phyloP scores from a whole-genome alignment of 1,140 invertebrate genomes.

The Drosophila mayri region DNA sequence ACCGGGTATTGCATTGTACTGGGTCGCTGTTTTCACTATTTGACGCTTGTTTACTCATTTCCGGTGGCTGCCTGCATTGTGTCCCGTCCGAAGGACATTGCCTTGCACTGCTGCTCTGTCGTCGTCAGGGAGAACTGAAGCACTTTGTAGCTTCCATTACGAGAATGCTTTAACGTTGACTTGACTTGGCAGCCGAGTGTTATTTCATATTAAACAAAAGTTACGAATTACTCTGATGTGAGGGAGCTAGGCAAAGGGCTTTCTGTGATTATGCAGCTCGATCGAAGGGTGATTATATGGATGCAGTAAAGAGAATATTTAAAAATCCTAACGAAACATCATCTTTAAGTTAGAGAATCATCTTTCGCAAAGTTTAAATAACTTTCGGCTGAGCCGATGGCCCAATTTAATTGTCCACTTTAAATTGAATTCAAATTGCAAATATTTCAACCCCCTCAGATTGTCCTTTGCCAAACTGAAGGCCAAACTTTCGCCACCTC shows the following conservation, averaged over 20 bases:
- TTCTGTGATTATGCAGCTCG: background rate
- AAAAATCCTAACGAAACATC: background rate
- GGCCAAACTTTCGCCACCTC: constrained; percentile 46
- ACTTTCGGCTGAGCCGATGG: background rate
- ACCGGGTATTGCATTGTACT: constrained; percentile 44
- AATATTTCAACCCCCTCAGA: constrained; percentile 14
- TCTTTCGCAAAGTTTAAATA: background rate
- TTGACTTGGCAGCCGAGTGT: constrained; percentile 23
- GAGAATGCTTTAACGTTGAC: constrained; percentile 36
- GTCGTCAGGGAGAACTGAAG: constrained; percentile 12
- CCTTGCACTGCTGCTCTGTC: constrained; percentile 35
- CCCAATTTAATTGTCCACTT: constrained; percentile 2
- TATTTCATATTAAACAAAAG: constrained; percentile 27
- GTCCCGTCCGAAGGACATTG: constrained; percentile 41
- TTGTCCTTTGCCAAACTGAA: constrained; percentile 29
- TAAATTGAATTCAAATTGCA: constrained; percentile 32
- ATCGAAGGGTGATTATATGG: background rate
- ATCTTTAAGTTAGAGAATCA: background rate
- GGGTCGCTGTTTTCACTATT: constrained; percentile 76
- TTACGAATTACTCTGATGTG: background rate
- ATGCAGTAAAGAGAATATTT: background rate
- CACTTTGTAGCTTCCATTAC: constrained; percentile 46
- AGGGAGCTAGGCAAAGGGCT: background rate
- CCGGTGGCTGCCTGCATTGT: constrained; percentile 66
- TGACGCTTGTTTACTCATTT: constrained; percentile 84